These are phyloP conservation scores for Lanius ludovicianus DNA, from an alignment of 2,113 vertebrate genomes.

Conservation along the genomic window DNA sequence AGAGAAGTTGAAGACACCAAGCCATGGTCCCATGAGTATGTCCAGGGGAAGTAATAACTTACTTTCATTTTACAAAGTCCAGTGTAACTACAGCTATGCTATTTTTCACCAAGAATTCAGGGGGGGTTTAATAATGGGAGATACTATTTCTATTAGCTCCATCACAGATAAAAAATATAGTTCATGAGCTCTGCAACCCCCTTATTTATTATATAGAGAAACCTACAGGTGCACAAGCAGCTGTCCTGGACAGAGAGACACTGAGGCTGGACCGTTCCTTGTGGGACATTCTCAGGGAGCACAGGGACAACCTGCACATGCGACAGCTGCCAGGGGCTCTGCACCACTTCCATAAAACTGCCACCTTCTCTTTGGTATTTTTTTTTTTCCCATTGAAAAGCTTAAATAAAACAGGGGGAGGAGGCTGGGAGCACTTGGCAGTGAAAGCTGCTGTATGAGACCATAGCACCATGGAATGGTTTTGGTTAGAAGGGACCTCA, in stretches of 20 bases:
- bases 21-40: accelerated
- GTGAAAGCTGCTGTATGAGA: background rate
- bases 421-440: background rate
- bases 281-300: background rate
- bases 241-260: background rate
- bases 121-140: background rate
- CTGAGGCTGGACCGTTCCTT: accelerated
- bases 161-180: background rate
- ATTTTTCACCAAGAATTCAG: background rate
- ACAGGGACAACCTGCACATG: accelerated
- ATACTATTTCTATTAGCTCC: too few species aligned
- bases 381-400: background rate
- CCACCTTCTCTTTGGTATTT: accelerated
- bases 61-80: background rate
- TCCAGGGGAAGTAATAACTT: background rate
- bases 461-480: background rate
- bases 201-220: accelerated
- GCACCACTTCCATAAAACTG: accelerated
- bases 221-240: background rate
- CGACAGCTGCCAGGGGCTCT: background rate
- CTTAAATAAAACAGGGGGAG: background rate
- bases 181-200: accelerated
- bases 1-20: background rate
- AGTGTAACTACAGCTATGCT: accelerated
- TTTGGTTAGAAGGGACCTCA: accelerated